Evolutionary conservation across 2,888 invertebrate species (phyloP).

Genomic region (Timema cristinae): DNA sequence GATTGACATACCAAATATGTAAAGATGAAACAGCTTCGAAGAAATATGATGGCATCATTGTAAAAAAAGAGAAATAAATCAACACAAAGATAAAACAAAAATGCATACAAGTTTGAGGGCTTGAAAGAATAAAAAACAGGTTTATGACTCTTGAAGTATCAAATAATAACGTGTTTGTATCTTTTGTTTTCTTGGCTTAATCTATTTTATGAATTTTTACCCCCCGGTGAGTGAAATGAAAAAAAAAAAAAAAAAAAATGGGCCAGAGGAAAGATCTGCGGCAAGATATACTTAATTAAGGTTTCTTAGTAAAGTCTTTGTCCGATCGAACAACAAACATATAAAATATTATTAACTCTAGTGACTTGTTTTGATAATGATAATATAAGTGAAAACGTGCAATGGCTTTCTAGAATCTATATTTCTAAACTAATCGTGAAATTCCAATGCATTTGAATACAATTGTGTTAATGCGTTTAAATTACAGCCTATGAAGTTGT

Average conservation of each 20-base stretch:
- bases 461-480: too few relatives aligned
- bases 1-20: constrained; percentile 13
- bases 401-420: too few relatives aligned
- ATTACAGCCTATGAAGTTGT: too few relatives aligned
- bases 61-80: neutral
- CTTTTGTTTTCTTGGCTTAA: constrained; percentile 5
- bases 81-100: neutral
- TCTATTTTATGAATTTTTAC: constrained; percentile 7
- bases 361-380: too few relatives aligned
- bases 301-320: too few relatives aligned
- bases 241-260: neutral
- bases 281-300: too few relatives aligned
- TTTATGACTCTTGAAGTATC: constrained; percentile 10
- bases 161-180: constrained; percentile 2
- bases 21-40: neutral
- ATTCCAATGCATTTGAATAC: too few relatives aligned
- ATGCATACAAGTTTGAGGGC: neutral
- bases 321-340: too few relatives aligned
- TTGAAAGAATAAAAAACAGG: constrained; percentile 13
- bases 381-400: too few relatives aligned
- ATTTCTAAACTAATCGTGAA: too few relatives aligned
- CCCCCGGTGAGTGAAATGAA: constrained; percentile 8
- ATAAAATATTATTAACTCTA: too few relatives aligned
- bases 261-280: too few relatives aligned
- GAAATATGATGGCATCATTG: constrained; percentile 13